Evolutionary conservation across 2,888 invertebrate genomes (phyloP).

Genomic region (Ornithoptera priamus): DNA sequence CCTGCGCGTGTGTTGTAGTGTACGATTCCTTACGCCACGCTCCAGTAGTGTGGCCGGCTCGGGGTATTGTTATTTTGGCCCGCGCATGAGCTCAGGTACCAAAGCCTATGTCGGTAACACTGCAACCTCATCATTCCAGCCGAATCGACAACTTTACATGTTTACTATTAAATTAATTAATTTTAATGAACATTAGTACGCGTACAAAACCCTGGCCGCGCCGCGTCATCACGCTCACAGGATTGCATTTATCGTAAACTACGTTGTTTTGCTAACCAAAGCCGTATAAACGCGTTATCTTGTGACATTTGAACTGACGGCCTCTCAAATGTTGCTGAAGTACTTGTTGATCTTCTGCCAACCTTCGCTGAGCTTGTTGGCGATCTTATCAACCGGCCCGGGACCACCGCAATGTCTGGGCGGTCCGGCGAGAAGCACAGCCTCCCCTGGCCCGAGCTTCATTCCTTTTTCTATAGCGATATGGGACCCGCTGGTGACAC

Average conservation of each 20-base stretch:
- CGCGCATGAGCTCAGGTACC: no score
- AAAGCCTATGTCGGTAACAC: no score
- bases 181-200: no score
- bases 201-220: no score
- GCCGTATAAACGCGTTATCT: no score
- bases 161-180: no score
- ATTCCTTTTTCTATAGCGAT: slow-evolving; percentile 52
- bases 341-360: slow-evolving; percentile 76
- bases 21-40: slow-evolving; percentile 54
- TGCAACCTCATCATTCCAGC: no score
- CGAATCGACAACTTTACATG: no score
- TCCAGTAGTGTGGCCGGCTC: slow-evolving; percentile 14
- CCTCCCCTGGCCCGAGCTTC: slow-evolving; percentile 59
- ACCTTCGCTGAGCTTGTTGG: slow-evolving; percentile 68
- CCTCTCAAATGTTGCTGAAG: slow-evolving; percentile 49
- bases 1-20: slow-evolving; percentile 41
- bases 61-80: slow-evolving; percentile 3
- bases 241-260: no score
- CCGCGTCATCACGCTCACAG: no score
- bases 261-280: no score
- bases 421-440: slow-evolving; percentile 60
- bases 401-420: slow-evolving; percentile 71
- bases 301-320: no score
- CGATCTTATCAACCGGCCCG: slow-evolving; percentile 72
- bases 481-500: slow-evolving; percentile 54